Evolutionary conservation across 2,797 vertebrate genomes (phyloP).

Genomic region (Pygocentrus nattereri): DNA sequence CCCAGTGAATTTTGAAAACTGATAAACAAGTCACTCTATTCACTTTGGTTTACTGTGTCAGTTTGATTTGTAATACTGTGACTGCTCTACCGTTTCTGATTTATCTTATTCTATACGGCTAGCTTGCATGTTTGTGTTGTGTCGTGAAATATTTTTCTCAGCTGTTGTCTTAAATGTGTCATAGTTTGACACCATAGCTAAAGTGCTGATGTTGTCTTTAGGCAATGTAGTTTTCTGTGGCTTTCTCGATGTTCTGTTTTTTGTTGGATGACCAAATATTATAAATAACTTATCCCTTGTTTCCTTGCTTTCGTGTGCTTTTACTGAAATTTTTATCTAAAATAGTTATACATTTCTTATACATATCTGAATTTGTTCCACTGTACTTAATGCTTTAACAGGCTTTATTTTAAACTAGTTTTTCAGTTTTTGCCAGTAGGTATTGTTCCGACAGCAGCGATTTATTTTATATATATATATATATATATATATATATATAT

Average conservation of each 20-base stretch:
- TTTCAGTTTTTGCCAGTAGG: no score
- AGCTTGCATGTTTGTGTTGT: background rate
- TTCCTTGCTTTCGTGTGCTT: no score
- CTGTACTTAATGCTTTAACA: background rate
- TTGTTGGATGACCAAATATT: background rate
- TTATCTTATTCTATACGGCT: background rate
- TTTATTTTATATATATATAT: no score
- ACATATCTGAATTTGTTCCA: background rate
- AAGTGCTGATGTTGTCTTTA: background rate
- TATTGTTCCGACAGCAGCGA: no score
- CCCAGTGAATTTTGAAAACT: background rate
- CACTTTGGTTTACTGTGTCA: background rate
- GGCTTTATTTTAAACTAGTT: background rate
- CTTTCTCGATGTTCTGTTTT: background rate
- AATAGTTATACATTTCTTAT: background rate
- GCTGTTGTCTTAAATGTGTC: background rate
- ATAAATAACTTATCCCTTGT: background rate
- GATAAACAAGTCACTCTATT: background rate
- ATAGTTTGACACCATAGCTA: background rate
- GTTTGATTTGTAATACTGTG: no score
- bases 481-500: no score
- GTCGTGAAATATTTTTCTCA: background rate
- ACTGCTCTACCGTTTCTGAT: background rate
- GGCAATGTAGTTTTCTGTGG: background rate
- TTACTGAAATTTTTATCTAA: background rate